phyloP scores from a whole-genome alignment of 1,140 invertebrate species.

The Brachionus koreanus region DNA sequence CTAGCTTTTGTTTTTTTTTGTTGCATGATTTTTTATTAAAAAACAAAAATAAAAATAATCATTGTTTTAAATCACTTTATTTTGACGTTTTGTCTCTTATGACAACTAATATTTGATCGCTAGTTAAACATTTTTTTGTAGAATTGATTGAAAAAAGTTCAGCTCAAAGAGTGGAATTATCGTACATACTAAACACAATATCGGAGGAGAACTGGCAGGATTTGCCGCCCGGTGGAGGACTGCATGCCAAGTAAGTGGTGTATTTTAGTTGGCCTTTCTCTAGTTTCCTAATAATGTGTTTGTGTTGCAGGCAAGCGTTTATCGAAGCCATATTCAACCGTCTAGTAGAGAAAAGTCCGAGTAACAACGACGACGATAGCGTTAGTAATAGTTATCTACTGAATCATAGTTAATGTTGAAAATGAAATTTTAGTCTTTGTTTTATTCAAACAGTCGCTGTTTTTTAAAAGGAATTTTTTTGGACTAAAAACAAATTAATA shows the following conservation, averaged over 20 bases:
- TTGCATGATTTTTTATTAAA: slow-evolving; percentile 1
- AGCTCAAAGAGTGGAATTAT: not conserved
- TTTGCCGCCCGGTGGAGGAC: slow-evolving; percentile 34
- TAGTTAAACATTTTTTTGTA: slow-evolving; percentile 11
- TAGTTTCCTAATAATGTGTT: not conserved
- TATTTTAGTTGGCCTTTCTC: not conserved
- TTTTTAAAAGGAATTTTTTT: not conserved
- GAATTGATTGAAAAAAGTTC: slow-evolving; percentile 40
- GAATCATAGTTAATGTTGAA: not conserved
- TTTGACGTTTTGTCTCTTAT: not conserved
- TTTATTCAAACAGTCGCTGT: slow-evolving; percentile 5
- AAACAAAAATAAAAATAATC: not conserved
- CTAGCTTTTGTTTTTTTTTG: not conserved
- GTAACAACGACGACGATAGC: slow-evolving; percentile 10
- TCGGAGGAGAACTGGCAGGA: slow-evolving; percentile 42
- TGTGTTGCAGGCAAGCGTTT: slow-evolving; percentile 29
- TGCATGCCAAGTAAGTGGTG: slow-evolving; percentile 32
- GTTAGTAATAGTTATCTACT: slow-evolving; percentile 6
- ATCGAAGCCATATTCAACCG: slow-evolving; percentile 36
- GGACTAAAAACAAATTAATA: not conserved
- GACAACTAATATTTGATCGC: not conserved
- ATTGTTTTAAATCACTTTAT: not conserved
- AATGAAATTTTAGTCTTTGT: slow-evolving; percentile 9
- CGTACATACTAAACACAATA: slow-evolving; percentile 2
- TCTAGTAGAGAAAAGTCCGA: not conserved